Evolutionary conservation across 2,113 vertebrate genomes (phyloP).

Genomic region (Rhombomys opimus): DNA sequence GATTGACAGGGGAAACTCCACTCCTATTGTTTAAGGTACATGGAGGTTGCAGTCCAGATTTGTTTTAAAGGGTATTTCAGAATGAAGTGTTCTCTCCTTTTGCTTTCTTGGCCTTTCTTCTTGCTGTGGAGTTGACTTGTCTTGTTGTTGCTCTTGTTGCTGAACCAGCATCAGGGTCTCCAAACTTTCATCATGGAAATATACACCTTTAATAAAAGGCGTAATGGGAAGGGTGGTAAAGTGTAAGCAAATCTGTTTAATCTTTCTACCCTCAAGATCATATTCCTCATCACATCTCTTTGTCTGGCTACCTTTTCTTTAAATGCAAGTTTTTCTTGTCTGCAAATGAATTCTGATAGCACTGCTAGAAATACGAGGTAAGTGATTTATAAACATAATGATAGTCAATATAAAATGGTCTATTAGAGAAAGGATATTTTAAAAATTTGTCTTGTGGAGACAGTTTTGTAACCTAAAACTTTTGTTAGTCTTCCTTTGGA

Average conservation of each 20-base stretch:
- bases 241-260: constrained; percentile 57
- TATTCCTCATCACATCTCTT: constrained; percentile 18
- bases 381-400: constrained; percentile 53
- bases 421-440: neutral
- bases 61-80: neutral
- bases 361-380: constrained; percentile 63
- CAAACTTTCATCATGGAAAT: neutral
- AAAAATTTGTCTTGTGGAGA: neutral
- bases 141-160: neutral
- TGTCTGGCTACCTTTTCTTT: constrained; percentile 1
- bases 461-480: neutral
- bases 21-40: neutral
- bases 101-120: neutral
- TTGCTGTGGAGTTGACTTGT: neutral
- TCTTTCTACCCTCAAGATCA: constrained; percentile 43
- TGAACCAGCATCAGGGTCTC: neutral
- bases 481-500: neutral
- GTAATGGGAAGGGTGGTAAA: neutral
- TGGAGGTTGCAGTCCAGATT: neutral
- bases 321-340: constrained; percentile 40
- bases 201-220: neutral
- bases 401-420: neutral
- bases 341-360: neutral
- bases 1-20: neutral
- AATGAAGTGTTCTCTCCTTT: neutral